Evolutionary conservation across 2,888 invertebrate species (phyloP).

Genomic region (Eupithecia exiguata): DNA sequence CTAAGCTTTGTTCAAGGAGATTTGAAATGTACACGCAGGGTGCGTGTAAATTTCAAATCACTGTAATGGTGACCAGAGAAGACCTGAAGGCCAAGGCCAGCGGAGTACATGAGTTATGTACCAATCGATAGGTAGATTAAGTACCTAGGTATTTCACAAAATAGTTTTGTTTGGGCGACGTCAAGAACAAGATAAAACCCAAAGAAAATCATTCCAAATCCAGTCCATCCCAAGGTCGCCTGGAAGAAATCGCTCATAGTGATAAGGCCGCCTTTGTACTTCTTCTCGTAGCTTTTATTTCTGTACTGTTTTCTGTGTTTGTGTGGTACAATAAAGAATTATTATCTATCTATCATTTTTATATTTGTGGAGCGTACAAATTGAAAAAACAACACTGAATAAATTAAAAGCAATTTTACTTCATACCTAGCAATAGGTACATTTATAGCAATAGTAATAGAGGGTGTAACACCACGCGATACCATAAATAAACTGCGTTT

Average conservation of each 20-base stretch:
- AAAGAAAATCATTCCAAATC: neutral
- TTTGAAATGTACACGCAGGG: too few species aligned
- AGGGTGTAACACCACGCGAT: constrained; percentile 66
- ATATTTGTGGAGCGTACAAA: neutral
- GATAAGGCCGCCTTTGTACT: too few species aligned
- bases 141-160: neutral
- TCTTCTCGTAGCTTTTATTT: too few species aligned
- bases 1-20: neutral
- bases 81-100: neutral
- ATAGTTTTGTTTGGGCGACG: neutral
- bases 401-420: constrained; percentile 27
- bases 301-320: too few species aligned
- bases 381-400: constrained; percentile 24
- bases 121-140: neutral
- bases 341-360: too few species aligned
- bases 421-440: constrained; percentile 10
- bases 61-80: neutral
- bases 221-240: too few species aligned
- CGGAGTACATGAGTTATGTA: neutral
- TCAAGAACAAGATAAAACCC: neutral
- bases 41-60: neutral
- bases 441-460: constrained; percentile 62
- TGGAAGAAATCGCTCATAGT: too few species aligned
- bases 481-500: constrained; percentile 64
- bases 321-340: too few species aligned